Base-by-base conservation (phyloP, 2,797 vertebrate genomes). In the Triplophysa yarkandensis region DNA sequence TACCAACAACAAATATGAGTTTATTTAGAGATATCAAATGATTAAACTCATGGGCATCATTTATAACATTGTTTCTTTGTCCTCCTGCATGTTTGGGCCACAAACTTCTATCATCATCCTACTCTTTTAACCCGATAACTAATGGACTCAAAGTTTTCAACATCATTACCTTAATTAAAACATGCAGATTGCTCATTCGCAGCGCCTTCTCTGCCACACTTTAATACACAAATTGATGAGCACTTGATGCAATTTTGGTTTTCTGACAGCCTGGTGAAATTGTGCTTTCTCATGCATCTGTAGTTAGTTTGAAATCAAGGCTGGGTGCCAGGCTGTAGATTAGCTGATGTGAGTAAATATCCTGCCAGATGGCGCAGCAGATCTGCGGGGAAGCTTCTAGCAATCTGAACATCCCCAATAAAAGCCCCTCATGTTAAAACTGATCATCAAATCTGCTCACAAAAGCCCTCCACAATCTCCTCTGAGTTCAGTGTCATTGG, bases 391-490 rank as follows among this genome's bases (percentile, higher is more conserved):
- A 77, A 21, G 77, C 62, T 74, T 72, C 67, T 32, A 57, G 69
- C 46, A 76, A 74, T 74, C 77, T 76, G 52, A 39, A 74, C 68
- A 64, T 79, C 61, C 65, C 70, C 65, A 78, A 81, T 81, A 76
- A 78, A 75, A 81, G 62, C 70, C 68, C 63, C 76, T 78, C 57
- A 17, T 71, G 72, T 73, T 72, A 72, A 62, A 69, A 68, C 23
- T 28, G 21, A 61, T 78, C 57, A 41, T 58, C 58, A 50, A 65
- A 74, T 69, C 60, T 50, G n/a, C 36, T 58, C 48, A 65, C 48
- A 36, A 36, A 52, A 54, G 30, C 21, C 10, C 50, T 58, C 32
- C 71, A 73, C 41, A 68, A 14, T 63, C 41, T 69, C 52, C 30
- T 68, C 25, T 60, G 48, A 32, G 55, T 58, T 32, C 8, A 58